Percentiles rank a stretch among this genome's conserved stretches.
Conservation (phyloP, 1,140 invertebrate species). For the Bombus turneri region DNA sequence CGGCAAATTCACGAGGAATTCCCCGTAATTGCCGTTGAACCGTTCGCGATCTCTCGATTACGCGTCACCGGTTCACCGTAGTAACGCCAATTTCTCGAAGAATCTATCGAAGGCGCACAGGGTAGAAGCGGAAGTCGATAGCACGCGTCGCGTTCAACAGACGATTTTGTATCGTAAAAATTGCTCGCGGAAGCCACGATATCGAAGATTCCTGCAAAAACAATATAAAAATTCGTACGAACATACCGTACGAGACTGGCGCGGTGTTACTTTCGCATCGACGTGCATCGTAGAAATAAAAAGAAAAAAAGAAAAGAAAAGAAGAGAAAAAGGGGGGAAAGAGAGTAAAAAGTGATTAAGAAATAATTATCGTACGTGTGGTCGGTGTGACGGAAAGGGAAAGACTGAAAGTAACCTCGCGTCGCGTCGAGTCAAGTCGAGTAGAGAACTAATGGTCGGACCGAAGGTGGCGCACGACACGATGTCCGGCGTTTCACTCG, state of each 20-base stretch:
- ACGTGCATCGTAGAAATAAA: neutral
- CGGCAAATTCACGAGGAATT: conserved; percentile 10
- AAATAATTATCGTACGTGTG: conserved; percentile 5
- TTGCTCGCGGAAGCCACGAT: neutral
- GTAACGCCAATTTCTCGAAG: neutral
- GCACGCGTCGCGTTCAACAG: neutral
- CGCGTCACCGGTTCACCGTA: neutral
- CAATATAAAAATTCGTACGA: too few species aligned
- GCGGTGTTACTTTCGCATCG: neutral
- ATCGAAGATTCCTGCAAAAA: too few species aligned
- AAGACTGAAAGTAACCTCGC: neutral
- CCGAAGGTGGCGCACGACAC: neutral
- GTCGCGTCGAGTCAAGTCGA: neutral
- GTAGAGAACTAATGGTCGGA: neutral
- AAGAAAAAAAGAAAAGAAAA: neutral
- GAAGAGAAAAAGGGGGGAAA: neutral
- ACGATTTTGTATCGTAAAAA: neutral
- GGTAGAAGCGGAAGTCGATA: too few species aligned
- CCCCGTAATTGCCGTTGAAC: neutral
- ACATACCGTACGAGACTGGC: too few species aligned
- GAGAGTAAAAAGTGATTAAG: neutral
- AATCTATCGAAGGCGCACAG: too few species aligned
- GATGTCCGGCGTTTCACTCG: neutral
- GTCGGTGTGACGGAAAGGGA: neutral
- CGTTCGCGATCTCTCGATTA: neutral